phyloP scores from a whole-genome alignment of 2,113 vertebrate species.

The Meleagris gallopavo region DNA sequence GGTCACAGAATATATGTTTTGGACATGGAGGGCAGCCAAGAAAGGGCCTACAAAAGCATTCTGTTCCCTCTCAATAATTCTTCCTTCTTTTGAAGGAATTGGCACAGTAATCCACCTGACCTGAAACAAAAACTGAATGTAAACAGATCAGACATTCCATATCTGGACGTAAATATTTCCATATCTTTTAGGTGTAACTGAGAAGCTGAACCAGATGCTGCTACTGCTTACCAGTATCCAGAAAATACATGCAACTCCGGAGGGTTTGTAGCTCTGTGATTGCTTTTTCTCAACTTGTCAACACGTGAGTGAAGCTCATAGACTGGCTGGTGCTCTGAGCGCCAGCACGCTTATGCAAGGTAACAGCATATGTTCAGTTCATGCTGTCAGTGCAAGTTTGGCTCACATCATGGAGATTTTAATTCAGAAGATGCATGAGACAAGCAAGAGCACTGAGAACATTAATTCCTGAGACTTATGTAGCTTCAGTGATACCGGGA shows the following conservation, averaged over 20 bases:
- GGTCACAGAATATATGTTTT: background rate
- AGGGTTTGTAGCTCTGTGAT: background rate
- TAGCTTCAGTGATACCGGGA: background rate
- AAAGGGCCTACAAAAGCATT: background rate
- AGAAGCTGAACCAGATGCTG: background rate
- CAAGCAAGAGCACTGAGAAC: background rate
- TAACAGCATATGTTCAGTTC: background rate
- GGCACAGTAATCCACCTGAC: background rate
- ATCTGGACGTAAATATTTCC: background rate
- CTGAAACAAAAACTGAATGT: background rate
- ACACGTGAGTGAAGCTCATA: background rate
- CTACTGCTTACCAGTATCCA: background rate
- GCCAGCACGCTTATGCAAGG: background rate
- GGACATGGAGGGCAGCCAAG: background rate
- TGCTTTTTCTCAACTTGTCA: background rate
- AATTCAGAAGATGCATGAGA: background rate
- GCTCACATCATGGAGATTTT: background rate
- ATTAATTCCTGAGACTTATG: background rate
- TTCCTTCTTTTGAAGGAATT: background rate
- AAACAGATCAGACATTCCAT: background rate
- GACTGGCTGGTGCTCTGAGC: background rate
- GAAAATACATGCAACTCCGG: background rate
- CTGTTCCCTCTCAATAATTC: background rate
- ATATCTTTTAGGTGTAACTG: background rate
- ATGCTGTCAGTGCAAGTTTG: background rate